A percentile compares a stretch with the other conserved stretches of the same genome.
phyloP scores from a whole-genome alignment of 2,113 vertebrate species.

The Coregonus clupeaformis region DNA sequence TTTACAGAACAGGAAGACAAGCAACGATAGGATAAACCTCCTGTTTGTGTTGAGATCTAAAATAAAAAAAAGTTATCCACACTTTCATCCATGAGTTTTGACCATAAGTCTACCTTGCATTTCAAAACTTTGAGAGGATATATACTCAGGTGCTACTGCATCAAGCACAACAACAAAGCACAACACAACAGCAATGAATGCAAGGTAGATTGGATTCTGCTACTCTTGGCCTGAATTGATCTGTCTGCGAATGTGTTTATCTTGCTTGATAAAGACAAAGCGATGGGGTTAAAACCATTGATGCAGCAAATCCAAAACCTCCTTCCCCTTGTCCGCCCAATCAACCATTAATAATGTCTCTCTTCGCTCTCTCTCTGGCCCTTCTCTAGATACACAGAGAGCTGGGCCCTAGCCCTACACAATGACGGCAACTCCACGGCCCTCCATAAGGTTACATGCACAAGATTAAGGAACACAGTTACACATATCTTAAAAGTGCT shows the following conservation, averaged over 20 bases:
- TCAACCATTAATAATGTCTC: constrained; percentile 44
- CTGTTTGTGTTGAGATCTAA: not conserved
- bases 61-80: not conserved
- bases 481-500: not conserved
- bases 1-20: constrained; percentile 15
- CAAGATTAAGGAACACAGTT: constrained; percentile 9
- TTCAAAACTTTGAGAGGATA: not conserved
- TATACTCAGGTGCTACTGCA: no score
- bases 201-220: not conserved
- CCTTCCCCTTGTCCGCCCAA: constrained; percentile 28
- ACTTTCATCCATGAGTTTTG: constrained; percentile 9
- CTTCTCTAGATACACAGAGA: not conserved
- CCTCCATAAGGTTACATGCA: not conserved
- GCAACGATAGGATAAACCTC: not conserved
- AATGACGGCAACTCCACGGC: not conserved
- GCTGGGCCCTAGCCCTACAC: constrained; percentile 2
- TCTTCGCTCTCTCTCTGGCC: constrained; percentile 13
- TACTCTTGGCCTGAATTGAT: constrained; percentile 20
- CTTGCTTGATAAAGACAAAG: constrained; percentile 31
- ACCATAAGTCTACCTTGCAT: not conserved
- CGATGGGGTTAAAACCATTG: constrained; percentile 33
- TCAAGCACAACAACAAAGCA: not conserved
- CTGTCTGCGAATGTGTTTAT: constrained; percentile 28
- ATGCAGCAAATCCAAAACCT: constrained; percentile 38
- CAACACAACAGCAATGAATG: not conserved